Percentiles rank a stretch among this genome's conserved stretches.
phyloP scores from a whole-genome alignment of 2,113 vertebrate genomes.

The Athene noctua region DNA sequence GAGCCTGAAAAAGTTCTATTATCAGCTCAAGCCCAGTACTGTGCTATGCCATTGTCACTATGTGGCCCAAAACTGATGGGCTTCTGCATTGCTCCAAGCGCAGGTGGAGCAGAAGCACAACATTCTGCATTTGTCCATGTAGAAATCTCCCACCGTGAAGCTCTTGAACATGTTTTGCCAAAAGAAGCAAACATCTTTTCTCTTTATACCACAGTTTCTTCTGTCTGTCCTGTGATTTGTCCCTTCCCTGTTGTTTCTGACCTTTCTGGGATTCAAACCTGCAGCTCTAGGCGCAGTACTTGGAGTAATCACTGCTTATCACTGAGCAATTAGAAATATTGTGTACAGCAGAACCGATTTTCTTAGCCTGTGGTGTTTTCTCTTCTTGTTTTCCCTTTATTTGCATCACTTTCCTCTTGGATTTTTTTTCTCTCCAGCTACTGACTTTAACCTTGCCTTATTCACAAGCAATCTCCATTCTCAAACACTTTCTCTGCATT shows the following conservation, averaged over 20 bases:
- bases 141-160: not conserved
- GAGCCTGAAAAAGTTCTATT: not conserved
- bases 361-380: not conserved
- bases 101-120: not conserved
- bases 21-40: not conserved
- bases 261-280: not conserved
- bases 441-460: not conserved
- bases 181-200: slow-evolving; percentile 6
- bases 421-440: not conserved
- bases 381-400: not conserved
- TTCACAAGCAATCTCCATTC: not conserved
- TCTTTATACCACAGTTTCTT: not conserved
- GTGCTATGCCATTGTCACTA: fast-evolving
- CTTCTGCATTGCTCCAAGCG: not conserved
- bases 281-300: not conserved
- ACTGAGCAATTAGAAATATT: not conserved
- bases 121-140: not conserved
- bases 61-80: not conserved
- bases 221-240: not conserved
- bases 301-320: not conserved
- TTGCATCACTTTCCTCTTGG: not conserved
- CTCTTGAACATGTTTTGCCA: not conserved
- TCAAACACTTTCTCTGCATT: not conserved
- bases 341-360: not conserved
- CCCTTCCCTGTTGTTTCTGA: not conserved